These are phyloP conservation scores for Hirtodrosophila trivittata DNA, from an alignment of 2,888 invertebrate species.

Conservation along the genomic window DNA sequence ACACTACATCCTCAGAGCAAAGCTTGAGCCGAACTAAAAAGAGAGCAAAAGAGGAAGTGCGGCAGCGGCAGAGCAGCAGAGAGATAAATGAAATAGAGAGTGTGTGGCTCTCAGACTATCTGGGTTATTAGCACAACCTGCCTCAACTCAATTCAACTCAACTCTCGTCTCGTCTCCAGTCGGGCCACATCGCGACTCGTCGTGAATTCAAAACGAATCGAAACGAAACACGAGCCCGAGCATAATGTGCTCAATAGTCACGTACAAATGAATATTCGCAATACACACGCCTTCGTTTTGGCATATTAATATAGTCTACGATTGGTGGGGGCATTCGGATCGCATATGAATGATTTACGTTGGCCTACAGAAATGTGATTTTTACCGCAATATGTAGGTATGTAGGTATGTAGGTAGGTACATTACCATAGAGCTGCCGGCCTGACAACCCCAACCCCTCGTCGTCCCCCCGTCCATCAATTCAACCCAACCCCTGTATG, in stretches of 20 bases:
- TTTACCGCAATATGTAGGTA: constrained; percentile 77
- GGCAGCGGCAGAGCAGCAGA: constrained; percentile 19
- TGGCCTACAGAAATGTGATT: constrained; percentile 72
- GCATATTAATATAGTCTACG: constrained; percentile 76
- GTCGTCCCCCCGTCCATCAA: background rate
- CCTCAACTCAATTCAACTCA: constrained; percentile 60
- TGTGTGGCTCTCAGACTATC: constrained; percentile 57
- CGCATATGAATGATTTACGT: constrained; percentile 76
- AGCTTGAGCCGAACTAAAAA: constrained; percentile 24
- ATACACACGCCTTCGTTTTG: constrained; percentile 71
- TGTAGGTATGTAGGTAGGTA: constrained; percentile 10
- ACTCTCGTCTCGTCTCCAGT: constrained; percentile 19
- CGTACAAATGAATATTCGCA: constrained; percentile 79
- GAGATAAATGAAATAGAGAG: constrained; percentile 43
- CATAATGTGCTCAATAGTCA: constrained; percentile 77
- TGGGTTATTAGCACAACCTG: constrained; percentile 79
- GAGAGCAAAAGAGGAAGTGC: background rate
- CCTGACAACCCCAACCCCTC: background rate
- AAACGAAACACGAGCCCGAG: constrained; percentile 41
- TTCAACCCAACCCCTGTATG: constrained; percentile 21
- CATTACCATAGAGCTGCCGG: constrained; percentile 19
- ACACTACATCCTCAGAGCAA: constrained; percentile 21
- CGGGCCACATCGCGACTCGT: constrained; percentile 13
- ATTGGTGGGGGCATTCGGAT: constrained; percentile 19
- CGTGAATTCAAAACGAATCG: constrained; percentile 2